Base-by-base conservation (phyloP, 2,797 vertebrate genomes). In the Streptopelia turtur region DNA sequence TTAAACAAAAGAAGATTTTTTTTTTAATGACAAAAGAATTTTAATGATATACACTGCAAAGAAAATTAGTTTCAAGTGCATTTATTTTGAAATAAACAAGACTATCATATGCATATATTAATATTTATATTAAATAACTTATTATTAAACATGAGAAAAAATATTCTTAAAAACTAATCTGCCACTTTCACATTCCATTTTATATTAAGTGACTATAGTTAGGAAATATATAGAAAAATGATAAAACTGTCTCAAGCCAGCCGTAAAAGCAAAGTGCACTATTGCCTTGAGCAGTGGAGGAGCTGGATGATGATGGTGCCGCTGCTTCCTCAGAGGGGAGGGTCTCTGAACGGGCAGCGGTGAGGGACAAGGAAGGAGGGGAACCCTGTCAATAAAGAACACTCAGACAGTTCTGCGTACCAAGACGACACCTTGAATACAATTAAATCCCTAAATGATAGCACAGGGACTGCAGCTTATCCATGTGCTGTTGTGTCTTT, bases 41-140 rank as follows among this genome's bases (percentile, higher is more conserved):
- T 68, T 31, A 93, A 86, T 76, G 14, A 95, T 18, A 75, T 16
- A 78, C 39, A 76, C 23, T 30, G 25, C 60, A 33, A 83, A 84
- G 16, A 63, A 84, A 79, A 93, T 82, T 6, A 70, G 47, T 94
- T 95, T 89, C 60, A 87, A 90, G 83, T 95, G 77, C 70, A 70
- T 96, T 97, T 97, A 97, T 96, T 96, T 91, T 86, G 70, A 94
- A 91, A 82, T 77, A 90, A 89, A 94, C 83, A 92, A 35, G 50
- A 76, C 55, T 91, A 95, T 63, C 75, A 57, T 83, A 92, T 24
- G 50, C 72, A 83, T 91, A 65, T 90, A 84, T 78, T 91, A 30
- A 86, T 94, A 87, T 89, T 90, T 82, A 70, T 78, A 91, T 96
- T 93, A 95, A 93, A 97, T 96, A 93, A 80, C n/a, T 93, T 91